These are phyloP conservation scores for Channa striata DNA, from an alignment of 2,797 vertebrate genomes.

Conservation along the genomic window DNA sequence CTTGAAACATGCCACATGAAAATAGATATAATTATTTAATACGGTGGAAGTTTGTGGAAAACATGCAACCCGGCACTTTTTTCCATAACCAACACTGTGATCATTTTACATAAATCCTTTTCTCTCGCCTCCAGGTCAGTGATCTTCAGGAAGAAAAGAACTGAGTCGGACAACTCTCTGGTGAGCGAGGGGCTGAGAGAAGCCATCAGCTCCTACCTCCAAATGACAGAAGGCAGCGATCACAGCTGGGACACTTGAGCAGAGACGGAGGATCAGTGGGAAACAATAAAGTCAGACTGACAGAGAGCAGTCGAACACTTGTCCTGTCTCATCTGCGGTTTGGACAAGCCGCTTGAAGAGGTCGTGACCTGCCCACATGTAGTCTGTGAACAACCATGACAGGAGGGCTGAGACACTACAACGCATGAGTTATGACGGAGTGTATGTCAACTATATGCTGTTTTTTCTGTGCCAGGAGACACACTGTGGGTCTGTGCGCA, in stretches of 20 bases:
- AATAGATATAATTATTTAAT: background rate
- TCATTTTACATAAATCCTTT: background rate
- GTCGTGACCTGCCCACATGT: background rate
- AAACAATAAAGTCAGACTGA: conserved; percentile 53
- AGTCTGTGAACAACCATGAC: background rate
- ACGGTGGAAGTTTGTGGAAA: background rate
- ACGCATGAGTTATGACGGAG: conserved; percentile 8
- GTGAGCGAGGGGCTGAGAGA: conserved; percentile 91
- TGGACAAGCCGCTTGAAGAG: conserved; percentile 4
- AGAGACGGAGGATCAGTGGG: background rate
- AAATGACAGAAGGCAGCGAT: conserved; percentile 81
- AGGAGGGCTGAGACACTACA: conserved; percentile 61
- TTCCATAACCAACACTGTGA: background rate
- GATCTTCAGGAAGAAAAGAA: conserved; percentile 74
- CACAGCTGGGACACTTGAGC: conserved; percentile 76
- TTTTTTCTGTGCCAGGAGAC: conserved; percentile 5
- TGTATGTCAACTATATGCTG: conserved; percentile 15
- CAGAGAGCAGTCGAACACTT: background rate
- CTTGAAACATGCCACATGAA: background rate
- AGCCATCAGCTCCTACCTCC: conserved; percentile 89
- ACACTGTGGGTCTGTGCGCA: background rate
- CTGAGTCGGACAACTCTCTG: conserved; percentile 72
- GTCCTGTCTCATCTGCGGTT: conserved; percentile 12
- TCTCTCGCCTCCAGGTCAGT: conserved; percentile 78
- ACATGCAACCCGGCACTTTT: too few species aligned